These are phyloP conservation scores for Apostichopus japonicus DNA, from an alignment of 35 echinoderm and acorn worm genomes.

Conservation along the genomic window DNA sequence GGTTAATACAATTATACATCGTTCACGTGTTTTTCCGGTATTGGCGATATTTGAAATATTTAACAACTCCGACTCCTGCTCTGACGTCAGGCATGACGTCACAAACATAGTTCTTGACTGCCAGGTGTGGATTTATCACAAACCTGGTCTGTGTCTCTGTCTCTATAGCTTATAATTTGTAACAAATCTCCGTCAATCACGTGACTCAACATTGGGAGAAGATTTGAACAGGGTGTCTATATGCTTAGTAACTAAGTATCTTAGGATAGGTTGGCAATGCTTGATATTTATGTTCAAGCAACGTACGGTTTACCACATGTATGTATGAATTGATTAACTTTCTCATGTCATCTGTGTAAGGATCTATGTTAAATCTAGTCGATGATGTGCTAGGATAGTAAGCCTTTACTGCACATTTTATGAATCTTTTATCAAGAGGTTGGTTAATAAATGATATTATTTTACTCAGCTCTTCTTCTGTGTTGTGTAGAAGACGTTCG, in stretches of 20 bases:
- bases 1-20: too few relatives aligned
- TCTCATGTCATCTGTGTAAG: constrained; percentile 49
- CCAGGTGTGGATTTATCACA: too few relatives aligned
- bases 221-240: background rate
- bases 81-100: too few relatives aligned
- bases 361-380: constrained; percentile 37
- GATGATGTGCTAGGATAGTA: constrained; percentile 20
- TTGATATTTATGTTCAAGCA: background rate
- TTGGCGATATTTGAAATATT: too few relatives aligned
- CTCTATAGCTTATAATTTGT: too few relatives aligned
- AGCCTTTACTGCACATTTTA: constrained; percentile 45
- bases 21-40: too few relatives aligned
- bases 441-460: constrained; percentile 37
- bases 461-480: constrained; percentile 12
- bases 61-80: too few relatives aligned
- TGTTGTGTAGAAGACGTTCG: constrained; percentile 22
- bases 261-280: constrained; percentile 16
- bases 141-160: too few relatives aligned
- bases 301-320: constrained; percentile 7
- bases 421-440: background rate
- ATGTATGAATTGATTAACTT: background rate
- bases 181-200: too few relatives aligned
- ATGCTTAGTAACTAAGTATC: constrained; percentile 6
- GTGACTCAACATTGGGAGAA: background rate
- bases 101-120: too few relatives aligned